phyloP scores from a whole-genome alignment of 2,113 vertebrate genomes.

The Steatornis caripensis region DNA sequence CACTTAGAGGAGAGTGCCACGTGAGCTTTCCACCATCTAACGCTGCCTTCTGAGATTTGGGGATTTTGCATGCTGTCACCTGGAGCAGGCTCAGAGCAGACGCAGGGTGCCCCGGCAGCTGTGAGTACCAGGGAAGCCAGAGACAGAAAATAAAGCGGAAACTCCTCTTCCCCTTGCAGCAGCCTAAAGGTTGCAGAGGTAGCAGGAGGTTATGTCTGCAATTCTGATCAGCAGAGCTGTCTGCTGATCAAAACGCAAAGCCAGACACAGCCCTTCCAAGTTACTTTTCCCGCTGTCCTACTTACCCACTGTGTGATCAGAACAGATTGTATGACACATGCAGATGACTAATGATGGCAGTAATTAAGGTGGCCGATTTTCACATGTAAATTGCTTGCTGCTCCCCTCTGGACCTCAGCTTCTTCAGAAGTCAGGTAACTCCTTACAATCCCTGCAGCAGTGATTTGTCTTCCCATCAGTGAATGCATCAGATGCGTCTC shows the following conservation, averaged over 20 bases:
- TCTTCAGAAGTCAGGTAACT: not conserved
- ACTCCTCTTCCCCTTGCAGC: not conserved
- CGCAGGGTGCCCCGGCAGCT: not conserved
- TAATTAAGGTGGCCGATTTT: constrained; percentile 17
- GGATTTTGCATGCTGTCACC: not conserved
- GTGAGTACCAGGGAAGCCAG: not conserved
- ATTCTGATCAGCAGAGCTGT: not conserved
- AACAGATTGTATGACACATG: rapidly evolving
- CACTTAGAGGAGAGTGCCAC: not conserved
- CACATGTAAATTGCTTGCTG: not conserved
- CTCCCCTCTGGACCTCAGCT: not conserved
- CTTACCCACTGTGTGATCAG: not conserved
- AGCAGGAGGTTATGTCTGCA: not conserved
- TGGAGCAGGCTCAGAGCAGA: not conserved
- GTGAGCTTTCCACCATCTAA: not conserved
- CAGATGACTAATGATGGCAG: not conserved
- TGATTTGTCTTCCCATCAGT: constrained; percentile 13
- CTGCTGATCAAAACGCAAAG: not conserved
- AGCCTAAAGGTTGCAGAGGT: not conserved
- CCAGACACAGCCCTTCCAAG: not conserved
- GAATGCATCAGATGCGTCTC: not conserved
- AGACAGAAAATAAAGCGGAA: not conserved
- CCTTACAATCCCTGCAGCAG: not conserved
- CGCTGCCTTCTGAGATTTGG: not conserved
- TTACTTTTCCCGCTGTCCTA: not conserved